Evolutionary conservation across 2,888 invertebrate species (phyloP), one percentile per base, ranked within the genome.

Genomic region (Caenorhabditis macrosperma): DNA sequence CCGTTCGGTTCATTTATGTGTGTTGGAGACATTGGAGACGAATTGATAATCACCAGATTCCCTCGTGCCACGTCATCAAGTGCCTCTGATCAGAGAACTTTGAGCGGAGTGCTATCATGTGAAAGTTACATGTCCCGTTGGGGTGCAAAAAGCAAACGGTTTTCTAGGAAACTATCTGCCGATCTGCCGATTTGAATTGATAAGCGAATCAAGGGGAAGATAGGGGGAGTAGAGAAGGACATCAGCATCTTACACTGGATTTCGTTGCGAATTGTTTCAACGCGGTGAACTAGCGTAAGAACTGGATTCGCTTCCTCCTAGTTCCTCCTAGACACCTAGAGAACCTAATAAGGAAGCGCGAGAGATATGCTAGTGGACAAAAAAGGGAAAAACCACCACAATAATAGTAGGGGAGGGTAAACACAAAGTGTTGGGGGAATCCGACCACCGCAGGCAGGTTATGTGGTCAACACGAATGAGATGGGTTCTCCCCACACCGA

Each of bases 41-140:
- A n/a, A 68, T 30, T 64, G 72, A 72, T 72, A 46, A 63, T 74
- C 74, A 72, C 38, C 20, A 48, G 46, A 72, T 57, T 44, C 35
- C 41, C 55, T 50, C 35, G 41, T 72, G 71, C 71, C 55, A 55
- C 61, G 44, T 72, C 55, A 17, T 7, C 28, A 24, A 5, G n/a
- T 55, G 6, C 24, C 26, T 63, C 55, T 28, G 64, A 55, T 72
- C 63, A 74, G 50, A 74, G 74, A 74, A 64, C 74, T 52, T 28
- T 46, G 33, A 28, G n/a, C 57, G 72, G 55, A n/a, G n/a, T n/a
- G n/a, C 38, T 30, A 50, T 64, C 74, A 64, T 59, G 64, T 74
- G 74, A 64, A 50, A 7, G 7, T 26, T 44, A 15, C 35, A 20
- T 24, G 35, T n/a, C n/a, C n/a, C n/a, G n/a, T n/a, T n/a, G n/a